Evolutionary conservation across 2,797 vertebrate species (phyloP).

Genomic region (Gymnothorax reevesii): DNA sequence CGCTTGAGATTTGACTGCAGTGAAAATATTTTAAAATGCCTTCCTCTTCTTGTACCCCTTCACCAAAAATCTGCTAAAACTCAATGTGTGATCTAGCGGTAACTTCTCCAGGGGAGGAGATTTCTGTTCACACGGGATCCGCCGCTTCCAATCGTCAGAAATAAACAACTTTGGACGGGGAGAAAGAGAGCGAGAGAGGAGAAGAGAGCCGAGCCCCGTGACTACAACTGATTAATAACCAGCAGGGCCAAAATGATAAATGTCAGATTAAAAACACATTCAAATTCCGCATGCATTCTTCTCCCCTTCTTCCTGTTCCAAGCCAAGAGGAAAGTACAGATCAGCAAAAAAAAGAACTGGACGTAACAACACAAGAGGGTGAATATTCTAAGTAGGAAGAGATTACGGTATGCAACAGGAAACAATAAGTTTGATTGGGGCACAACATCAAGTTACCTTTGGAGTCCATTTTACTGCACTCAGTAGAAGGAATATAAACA

Average conservation of each 20-base stretch:
- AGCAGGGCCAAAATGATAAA: slow-evolving; percentile 2
- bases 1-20: not conserved
- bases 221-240: slow-evolving; percentile 10
- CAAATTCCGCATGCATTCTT: not conserved
- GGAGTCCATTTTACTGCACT: not conserved
- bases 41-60: not conserved
- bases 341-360: not conserved
- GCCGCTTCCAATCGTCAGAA: not conserved
- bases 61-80: not conserved
- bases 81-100: not conserved
- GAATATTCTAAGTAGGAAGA: not conserved
- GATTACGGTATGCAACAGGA: not conserved
- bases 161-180: not conserved
- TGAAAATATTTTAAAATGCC: not conserved
- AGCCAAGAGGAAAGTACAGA: slow-evolving; percentile 2
- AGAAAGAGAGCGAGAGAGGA: not conserved
- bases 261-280: not conserved
- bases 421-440: not conserved
- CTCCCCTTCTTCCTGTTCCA: not conserved
- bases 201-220: not conserved
- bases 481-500: not conserved
- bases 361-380: not conserved
- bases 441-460: not conserved
- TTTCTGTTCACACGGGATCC: not conserved
- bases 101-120: not conserved